Evolutionary conservation across 2,797 vertebrate genomes (phyloP).

Genomic region (Numenius phaeopus): DNA sequence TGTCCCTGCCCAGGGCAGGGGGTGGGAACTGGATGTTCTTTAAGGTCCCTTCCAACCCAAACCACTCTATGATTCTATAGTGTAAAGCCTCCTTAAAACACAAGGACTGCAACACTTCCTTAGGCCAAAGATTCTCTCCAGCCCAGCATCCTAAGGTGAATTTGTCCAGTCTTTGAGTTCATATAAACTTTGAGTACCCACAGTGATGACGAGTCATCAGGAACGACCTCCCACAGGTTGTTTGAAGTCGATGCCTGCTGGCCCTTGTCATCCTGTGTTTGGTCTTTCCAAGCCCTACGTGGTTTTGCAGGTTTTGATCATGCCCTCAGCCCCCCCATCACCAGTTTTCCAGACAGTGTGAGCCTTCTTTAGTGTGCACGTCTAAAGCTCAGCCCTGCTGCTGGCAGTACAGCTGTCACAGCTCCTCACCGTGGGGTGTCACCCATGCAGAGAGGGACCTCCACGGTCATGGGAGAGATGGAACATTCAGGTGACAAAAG

Average conservation of each 20-base stretch:
- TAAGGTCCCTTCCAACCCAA: background rate
- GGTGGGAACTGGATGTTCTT: background rate
- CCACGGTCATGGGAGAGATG: background rate
- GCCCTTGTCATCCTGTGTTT: background rate
- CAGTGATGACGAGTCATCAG: background rate
- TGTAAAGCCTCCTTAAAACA: background rate
- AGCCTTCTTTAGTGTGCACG: background rate
- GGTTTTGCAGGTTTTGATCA: conserved; percentile 29
- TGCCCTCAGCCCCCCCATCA: background rate
- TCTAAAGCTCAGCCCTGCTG: background rate
- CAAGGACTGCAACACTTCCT: background rate
- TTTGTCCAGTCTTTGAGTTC: background rate
- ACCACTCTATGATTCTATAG: background rate
- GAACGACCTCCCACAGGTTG: background rate
- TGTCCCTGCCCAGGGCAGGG: background rate
- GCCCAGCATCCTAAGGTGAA: background rate
- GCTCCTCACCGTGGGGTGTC: background rate
- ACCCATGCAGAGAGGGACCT: background rate
- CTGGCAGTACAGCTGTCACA: background rate
- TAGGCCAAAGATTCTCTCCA: background rate
- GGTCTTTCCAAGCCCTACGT: background rate
- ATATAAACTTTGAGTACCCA: background rate
- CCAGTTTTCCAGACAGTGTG: background rate
- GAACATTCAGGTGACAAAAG: background rate
- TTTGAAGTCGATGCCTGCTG: background rate